Conservation (phyloP, 2,113 vertebrate species). For the Catharus minimus region DNA sequence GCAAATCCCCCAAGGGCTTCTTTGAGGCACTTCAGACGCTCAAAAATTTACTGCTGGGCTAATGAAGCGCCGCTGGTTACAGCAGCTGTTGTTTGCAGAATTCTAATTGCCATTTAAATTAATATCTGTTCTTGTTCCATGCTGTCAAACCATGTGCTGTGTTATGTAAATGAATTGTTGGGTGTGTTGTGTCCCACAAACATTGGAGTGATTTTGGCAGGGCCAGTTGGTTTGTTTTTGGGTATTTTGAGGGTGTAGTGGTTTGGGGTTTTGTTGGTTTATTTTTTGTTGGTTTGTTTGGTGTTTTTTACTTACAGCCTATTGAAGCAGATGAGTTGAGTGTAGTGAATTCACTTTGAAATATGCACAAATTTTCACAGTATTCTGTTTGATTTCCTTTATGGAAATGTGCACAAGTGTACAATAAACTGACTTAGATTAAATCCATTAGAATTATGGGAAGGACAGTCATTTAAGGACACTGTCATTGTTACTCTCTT, state of each 20-base stretch:
- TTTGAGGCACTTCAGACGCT: background rate
- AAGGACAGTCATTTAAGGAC: background rate
- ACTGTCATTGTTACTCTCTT: background rate
- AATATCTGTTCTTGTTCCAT: background rate
- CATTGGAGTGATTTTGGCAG: background rate
- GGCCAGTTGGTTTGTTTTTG: rapidly evolving
- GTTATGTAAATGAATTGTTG: background rate
- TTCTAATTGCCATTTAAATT: background rate
- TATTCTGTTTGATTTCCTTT: background rate
- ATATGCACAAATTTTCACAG: background rate
- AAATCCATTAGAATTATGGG: background rate
- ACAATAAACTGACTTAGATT: background rate
- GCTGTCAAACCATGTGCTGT: background rate
- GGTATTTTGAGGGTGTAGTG: background rate
- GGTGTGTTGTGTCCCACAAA: background rate
- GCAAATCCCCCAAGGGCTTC: constrained; percentile 49
- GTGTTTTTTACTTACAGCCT: background rate
- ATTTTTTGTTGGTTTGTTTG: background rate
- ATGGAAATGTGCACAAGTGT: background rate
- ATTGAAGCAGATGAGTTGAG: background rate
- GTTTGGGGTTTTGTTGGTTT: background rate
- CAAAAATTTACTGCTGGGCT: background rate
- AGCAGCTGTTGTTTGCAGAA: background rate
- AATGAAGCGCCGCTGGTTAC: background rate
- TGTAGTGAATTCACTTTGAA: background rate